These are phyloP conservation scores for Gryon sp. DNA, from an alignment of 1,140 invertebrate genomes.

Conservation along the genomic window DNA sequence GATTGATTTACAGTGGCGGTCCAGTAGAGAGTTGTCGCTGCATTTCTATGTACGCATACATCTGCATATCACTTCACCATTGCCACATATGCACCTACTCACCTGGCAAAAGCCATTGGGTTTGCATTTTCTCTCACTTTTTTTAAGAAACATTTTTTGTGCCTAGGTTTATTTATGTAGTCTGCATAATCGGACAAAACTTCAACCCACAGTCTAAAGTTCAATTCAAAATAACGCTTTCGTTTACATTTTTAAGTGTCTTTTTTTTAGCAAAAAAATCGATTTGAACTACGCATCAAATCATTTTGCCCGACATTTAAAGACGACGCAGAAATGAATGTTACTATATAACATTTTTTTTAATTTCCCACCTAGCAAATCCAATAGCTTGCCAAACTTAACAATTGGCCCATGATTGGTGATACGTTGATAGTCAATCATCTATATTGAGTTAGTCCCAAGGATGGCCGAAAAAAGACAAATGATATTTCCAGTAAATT, in stretches of 20 bases:
- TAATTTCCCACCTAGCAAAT: too few relatives aligned
- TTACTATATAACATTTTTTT: too few relatives aligned
- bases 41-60: constrained; percentile 52
- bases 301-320: neutral
- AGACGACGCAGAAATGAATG: too few relatives aligned
- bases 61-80: constrained; percentile 50
- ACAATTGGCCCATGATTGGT: too few relatives aligned
- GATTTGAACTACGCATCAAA: constrained; percentile 5
- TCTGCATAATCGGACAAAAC: constrained; percentile 22
- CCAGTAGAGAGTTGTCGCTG: constrained; percentile 53
- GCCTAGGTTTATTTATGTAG: neutral
- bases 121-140: constrained; percentile 40
- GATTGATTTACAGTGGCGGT: constrained; percentile 73
- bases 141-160: constrained; percentile 6
- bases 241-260: constrained; percentile 44
- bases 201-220: constrained; percentile 14
- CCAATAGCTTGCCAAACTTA: too few relatives aligned
- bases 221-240: constrained; percentile 22
- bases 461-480: too few relatives aligned
- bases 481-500: too few relatives aligned
- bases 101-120: constrained; percentile 39
- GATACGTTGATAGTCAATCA: too few relatives aligned
- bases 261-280: neutral
- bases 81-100: constrained; percentile 37
- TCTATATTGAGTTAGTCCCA: too few relatives aligned